phyloP scores from a whole-genome alignment of 1,140 invertebrate genomes.

The Pomacea maculata region DNA sequence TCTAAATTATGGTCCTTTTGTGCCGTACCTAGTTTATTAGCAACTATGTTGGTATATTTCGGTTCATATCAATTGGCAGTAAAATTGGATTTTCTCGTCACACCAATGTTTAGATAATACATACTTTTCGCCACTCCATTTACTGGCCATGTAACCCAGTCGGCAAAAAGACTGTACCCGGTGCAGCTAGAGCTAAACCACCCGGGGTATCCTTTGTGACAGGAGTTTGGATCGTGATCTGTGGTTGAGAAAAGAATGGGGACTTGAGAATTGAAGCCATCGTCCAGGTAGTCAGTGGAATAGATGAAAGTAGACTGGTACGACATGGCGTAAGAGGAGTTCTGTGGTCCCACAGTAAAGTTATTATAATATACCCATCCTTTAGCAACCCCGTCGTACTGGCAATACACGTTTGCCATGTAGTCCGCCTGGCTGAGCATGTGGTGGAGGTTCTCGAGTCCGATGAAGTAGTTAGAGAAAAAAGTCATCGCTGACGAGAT shows the following conservation, averaged over 20 bases:
- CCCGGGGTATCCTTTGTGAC: background rate
- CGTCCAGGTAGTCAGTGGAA: background rate
- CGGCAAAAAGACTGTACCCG: background rate
- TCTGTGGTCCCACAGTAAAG: background rate
- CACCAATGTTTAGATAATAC: too few species aligned
- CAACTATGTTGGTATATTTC: too few species aligned
- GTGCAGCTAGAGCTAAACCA: background rate
- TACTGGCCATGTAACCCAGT: background rate
- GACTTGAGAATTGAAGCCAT: background rate
- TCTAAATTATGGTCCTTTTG: too few species aligned
- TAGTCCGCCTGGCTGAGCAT: background rate
- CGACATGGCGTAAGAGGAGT: background rate
- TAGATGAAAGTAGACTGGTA: background rate
- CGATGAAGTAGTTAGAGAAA: background rate
- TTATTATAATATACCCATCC: background rate
- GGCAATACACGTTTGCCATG: background rate
- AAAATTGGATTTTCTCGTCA: too few species aligned
- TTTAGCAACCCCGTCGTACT: background rate
- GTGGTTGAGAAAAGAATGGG: background rate
- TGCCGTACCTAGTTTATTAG: too few species aligned
- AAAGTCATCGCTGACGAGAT: background rate
- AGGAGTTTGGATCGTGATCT: background rate
- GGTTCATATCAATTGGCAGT: too few species aligned
- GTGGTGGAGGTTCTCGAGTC: slow-evolving; percentile 9
- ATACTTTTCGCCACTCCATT: background rate